Evolutionary conservation across 2,888 invertebrate genomes (phyloP), one percentile per base, ranked within the genome.

Genomic region (Penaeus monodon): DNA sequence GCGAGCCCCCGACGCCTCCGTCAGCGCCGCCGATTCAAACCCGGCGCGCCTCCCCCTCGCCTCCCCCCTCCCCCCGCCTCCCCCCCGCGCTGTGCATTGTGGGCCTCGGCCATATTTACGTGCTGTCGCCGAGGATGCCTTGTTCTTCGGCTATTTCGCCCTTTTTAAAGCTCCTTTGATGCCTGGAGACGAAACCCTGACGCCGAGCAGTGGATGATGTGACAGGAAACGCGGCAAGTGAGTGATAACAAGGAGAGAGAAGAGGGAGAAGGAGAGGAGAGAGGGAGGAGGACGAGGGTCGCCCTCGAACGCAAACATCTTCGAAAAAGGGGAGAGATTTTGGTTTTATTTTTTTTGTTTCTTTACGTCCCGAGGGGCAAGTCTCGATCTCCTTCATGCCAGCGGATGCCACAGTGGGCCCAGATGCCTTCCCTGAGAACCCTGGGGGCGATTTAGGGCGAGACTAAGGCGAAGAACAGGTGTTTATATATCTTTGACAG

Each of bases 31-130:
- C n/a, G 27, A 38, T 77, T 77, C n/a, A 44, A 38, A 38, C 77
- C 49, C 17, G 57, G 57, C 57, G 57, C 57, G 57, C 77, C 77
- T n/a, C 38, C 33, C 77, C 20, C 77, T 17, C 22, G 14, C 70
- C n/a, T 20, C 6, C 38, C 33, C 77, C 20, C 77, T 17, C 22
- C 2, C 70, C 66, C 1, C 22, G 14, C 70, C 27, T 22, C 14
- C 70, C 70, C 29, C 63, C 29, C 20, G 70, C 64, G 64, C 44
- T 44, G 73, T 70, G 86, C 86, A 87, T 87, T 83, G 82, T 87
- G 86, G 83, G 73, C 66, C 70, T 86, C 86, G 86, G 86, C 86
- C 86, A 87, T 87, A 87, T 87, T 87, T 83, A 87, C 83, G 86
- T 87, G 86, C 20, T 78, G 64, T 73, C 44, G 79, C 70, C 64